Evolutionary conservation across 2,888 invertebrate species (phyloP), one percentile per base, ranked within the genome.

Genomic region (Keiferia lycopersicella): DNA sequence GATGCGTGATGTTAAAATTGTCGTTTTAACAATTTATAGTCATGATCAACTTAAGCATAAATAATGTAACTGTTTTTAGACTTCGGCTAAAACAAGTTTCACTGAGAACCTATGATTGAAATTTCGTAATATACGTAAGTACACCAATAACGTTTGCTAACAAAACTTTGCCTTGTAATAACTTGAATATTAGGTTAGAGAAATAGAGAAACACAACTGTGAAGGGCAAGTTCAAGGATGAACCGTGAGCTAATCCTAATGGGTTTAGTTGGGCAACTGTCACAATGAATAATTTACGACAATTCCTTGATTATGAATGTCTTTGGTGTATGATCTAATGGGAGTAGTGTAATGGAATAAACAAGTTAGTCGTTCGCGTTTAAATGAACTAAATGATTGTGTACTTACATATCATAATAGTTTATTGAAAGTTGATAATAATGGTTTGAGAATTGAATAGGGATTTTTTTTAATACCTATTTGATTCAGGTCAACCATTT

Each of bases 251-350:
- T 56, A 30, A 56, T 61, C 51, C 50, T 56, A 61, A 60, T 26
- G 64, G 26, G 41, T 61, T 57, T 30, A 61, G 61, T 50, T 48
- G 26, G 18, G 53, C 4, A 48, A 51, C 62, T 65, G 62, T 63
- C 62, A 60, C 41, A 14, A 14, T 34, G 16, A 16, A 11, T 61
- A 53, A 65, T 65, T 65, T 65, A 65, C 62, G 53, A 58, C 57
- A 12, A 56, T 63, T 63, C 30, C 34, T 61, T 2, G 53, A 56
- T 34, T 56, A 45, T 22, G 26, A 48, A 41, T 56, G 62, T 41
- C 61, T 16, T 61, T n/a, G 20, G n/a, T 45, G 6, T 16, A 45
- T 45, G 45, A 45, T 45, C 45, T 45, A 45, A 45, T 45, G 45
- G 45, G 45, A 16, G 45, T 45, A 4, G 45, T 45, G 45, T 45